phyloP scores from a whole-genome alignment of 2,888 invertebrate genomes.

The Sericinus montela region DNA sequence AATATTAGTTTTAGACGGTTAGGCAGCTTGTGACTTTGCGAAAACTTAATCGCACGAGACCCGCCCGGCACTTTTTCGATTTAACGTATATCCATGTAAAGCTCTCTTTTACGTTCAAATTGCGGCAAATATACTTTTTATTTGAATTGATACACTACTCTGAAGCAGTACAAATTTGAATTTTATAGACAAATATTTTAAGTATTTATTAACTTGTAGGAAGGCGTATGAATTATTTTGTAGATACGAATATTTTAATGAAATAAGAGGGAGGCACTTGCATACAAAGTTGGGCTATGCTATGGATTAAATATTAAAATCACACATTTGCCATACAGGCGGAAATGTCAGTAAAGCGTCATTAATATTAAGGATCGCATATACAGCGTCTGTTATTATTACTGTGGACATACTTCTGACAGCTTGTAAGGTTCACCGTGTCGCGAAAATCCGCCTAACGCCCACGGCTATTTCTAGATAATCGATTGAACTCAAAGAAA shows the following conservation, averaged over 20 bases:
- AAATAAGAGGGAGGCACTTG: too few relatives aligned
- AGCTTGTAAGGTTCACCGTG: slow-evolving; percentile 57
- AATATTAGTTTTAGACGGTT: slow-evolving; percentile 22
- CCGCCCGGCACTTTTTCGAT: slow-evolving; percentile 20
- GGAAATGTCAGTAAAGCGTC: slow-evolving; percentile 60
- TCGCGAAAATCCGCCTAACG: slow-evolving; percentile 39
- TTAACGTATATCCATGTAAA: slow-evolving; percentile 22
- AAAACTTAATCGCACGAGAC: slow-evolving; percentile 22
- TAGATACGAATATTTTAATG: too few relatives aligned
- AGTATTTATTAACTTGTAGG: too few relatives aligned
- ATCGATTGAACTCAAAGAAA: slow-evolving; percentile 48
- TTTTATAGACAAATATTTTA: too few relatives aligned
- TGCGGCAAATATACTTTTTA: neutral
- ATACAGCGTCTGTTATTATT: slow-evolving; percentile 23
- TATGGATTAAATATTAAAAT: too few relatives aligned
- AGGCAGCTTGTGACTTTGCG: slow-evolving; percentile 27
- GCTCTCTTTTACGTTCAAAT: slow-evolving; percentile 10
- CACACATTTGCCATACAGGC: too few relatives aligned
- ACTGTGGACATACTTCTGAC: slow-evolving; percentile 19
- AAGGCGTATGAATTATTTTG: too few relatives aligned
- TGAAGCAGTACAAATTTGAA: too few relatives aligned
- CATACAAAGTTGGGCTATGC: too few relatives aligned
- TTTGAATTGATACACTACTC: too few relatives aligned
- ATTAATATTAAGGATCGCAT: slow-evolving; percentile 63
- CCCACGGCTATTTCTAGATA: slow-evolving; percentile 58